Percentiles rank a stretch among this genome's conserved stretches.
phyloP scores from a whole-genome alignment of 2,888 invertebrate species.

The Lasius fuliginosus region DNA sequence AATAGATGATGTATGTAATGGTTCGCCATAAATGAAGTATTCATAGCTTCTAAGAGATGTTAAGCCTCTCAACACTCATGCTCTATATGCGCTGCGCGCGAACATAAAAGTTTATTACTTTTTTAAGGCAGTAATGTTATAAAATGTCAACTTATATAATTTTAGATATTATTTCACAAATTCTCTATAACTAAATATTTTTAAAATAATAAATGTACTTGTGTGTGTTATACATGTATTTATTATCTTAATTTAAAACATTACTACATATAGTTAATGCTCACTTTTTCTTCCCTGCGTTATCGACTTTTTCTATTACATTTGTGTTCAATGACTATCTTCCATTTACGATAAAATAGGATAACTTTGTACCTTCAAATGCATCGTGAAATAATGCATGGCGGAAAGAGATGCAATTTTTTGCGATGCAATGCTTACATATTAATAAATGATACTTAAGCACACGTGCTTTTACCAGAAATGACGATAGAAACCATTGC shows the following conservation, averaged over 20 bases:
- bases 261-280: slow-evolving; percentile 2
- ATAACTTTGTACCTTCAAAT: not conserved
- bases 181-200: slow-evolving; percentile 21
- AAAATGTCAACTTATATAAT: slow-evolving; percentile 31
- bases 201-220: slow-evolving; percentile 1
- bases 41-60: slow-evolving; percentile 42
- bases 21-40: slow-evolving; percentile 44
- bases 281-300: not conserved
- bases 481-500: not conserved
- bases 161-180: slow-evolving; percentile 25
- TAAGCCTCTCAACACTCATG: slow-evolving; percentile 29
- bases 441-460: slow-evolving; percentile 17
- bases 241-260: not conserved
- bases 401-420: not conserved
- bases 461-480: not conserved
- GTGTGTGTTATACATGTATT: not conserved
- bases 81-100: not conserved
- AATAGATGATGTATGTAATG: slow-evolving; percentile 15
- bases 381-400: not conserved
- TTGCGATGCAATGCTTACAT: not conserved
- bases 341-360: slow-evolving; percentile 20
- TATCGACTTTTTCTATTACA: slow-evolving; percentile 14
- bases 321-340: not conserved
- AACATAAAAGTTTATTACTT: slow-evolving; percentile 48
- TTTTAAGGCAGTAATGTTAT: slow-evolving; percentile 26